Conservation (phyloP, 2,797 vertebrate species). For the Gallinago stenura region DNA sequence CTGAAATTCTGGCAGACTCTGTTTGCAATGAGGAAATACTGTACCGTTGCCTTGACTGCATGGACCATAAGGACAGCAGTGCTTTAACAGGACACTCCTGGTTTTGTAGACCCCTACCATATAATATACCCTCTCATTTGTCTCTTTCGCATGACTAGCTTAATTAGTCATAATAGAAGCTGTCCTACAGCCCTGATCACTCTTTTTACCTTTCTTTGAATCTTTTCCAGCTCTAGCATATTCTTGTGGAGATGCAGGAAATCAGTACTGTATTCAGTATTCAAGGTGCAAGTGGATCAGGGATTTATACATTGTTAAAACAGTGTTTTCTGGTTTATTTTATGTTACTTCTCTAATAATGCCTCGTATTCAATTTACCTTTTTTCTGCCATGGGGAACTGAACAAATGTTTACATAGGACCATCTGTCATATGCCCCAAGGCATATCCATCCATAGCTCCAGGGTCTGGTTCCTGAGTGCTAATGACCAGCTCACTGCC, state of each 20-base stretch:
- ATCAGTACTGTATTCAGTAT: background rate
- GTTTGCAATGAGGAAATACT: background rate
- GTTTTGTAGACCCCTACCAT: background rate
- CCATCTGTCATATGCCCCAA: too few species aligned
- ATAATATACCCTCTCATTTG: background rate
- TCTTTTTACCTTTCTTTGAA: background rate
- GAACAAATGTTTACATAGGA: background rate
- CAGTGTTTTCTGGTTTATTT: background rate
- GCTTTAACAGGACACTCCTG: background rate
- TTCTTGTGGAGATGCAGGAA: background rate
- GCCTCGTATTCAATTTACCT: background rate
- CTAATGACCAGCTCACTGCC: background rate
- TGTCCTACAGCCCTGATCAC: background rate
- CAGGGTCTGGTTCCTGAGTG: background rate
- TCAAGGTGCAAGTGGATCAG: background rate
- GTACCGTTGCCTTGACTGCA: background rate
- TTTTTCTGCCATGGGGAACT: background rate
- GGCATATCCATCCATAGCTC: background rate
- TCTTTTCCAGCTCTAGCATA: background rate
- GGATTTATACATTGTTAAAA: background rate
- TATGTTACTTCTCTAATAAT: background rate
- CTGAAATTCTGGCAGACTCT: background rate
- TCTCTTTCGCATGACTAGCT: background rate
- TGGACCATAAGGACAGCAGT: background rate
- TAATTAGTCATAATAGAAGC: background rate